These are phyloP conservation scores for Urophycis tenuis DNA, from an alignment of 2,797 vertebrate genomes.

Conservation along the genomic window DNA sequence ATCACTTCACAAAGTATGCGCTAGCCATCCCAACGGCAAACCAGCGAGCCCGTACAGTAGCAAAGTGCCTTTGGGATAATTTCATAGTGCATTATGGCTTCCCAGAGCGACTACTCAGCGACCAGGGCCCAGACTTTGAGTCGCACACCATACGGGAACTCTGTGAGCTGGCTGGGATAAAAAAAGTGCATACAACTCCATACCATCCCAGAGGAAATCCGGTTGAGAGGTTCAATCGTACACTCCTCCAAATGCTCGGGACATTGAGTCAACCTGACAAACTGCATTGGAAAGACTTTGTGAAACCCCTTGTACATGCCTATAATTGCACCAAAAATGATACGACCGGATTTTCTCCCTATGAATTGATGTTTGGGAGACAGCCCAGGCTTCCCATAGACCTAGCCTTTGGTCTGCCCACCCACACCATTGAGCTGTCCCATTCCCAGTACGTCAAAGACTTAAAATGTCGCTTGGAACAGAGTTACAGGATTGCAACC, in stretches of 20 bases:
- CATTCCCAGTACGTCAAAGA: slow-evolving; percentile 21
- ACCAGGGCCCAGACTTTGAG: slow-evolving; percentile 12
- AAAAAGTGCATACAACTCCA: slow-evolving; percentile 10
- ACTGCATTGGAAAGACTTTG: slow-evolving; percentile 1
- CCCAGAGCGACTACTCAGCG: slow-evolving; percentile 9
- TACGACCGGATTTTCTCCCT: slow-evolving; percentile 4
- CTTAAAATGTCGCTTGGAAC: slow-evolving; percentile 9
- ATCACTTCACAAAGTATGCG: slow-evolving; percentile 19
- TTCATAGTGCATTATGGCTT: slow-evolving; percentile 16
- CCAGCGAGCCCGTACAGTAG: background rate
- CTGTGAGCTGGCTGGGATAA: slow-evolving; percentile 14
- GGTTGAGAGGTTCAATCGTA: slow-evolving; percentile 9
- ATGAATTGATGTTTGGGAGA: slow-evolving; percentile 13
- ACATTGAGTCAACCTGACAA: slow-evolving; percentile 6
- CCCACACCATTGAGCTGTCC: background rate
- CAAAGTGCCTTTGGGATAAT: background rate
- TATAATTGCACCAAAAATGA: slow-evolving; percentile 19
- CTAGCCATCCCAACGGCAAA: slow-evolving; percentile 14
- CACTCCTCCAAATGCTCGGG: slow-evolving; percentile 11
- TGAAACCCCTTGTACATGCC: background rate
- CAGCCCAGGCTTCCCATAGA: slow-evolving; percentile 8
- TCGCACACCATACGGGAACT: slow-evolving; percentile 13
- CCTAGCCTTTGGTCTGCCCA: slow-evolving; percentile 3
- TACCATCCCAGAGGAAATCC: slow-evolving; percentile 4
- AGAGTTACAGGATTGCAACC: slow-evolving; percentile 11